A percentile compares a stretch with the other conserved stretches of the same genome.
phyloP scores from a whole-genome alignment of 2,888 invertebrate species.

The Torymus aiolomorphi region DNA sequence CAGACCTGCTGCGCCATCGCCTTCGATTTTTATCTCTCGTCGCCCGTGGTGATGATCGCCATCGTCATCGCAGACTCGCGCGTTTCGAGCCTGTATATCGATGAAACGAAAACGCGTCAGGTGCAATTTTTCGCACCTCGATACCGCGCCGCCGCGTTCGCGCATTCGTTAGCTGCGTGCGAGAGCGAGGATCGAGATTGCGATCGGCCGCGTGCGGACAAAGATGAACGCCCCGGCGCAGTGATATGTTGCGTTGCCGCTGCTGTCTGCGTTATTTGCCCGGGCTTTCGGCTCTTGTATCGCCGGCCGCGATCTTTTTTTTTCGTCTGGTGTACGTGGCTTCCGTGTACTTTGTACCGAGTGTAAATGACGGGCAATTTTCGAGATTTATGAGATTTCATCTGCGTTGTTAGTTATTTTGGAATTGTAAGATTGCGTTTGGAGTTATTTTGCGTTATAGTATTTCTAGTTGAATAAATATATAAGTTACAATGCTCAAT shows the following conservation, averaged over 20 bases:
- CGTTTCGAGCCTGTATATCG: background rate
- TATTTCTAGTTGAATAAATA: no score
- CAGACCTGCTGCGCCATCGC: constrained; percentile 8
- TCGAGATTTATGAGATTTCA: no score
- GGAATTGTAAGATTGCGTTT: no score
- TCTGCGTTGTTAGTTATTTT: no score
- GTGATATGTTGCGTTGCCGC: constrained; percentile 9
- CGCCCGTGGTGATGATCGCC: constrained; percentile 27
- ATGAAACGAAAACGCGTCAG: background rate
- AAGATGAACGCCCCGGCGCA: constrained; percentile 20
- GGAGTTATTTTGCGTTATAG: no score
- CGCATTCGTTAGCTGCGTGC: constrained; percentile 17
- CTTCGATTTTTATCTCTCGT: constrained; percentile 15
- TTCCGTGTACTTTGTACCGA: no score
- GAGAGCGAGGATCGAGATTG: constrained; percentile 27
- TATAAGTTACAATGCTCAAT: no score
- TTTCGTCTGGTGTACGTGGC: no score
- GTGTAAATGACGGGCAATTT: no score
- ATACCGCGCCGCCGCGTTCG: no score
- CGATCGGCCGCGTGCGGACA: constrained; percentile 17
- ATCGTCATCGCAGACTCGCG: constrained; percentile 2
- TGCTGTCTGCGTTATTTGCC: constrained; percentile 22
- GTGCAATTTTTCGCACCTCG: constrained; percentile 47
- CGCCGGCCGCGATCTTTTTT: no score
- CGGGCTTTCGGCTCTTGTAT: background rate